Percentiles rank a stretch among this genome's conserved stretches.
These are phyloP conservation scores for Labia minor DNA, from an alignment of 2,888 invertebrate genomes.

Conservation along the genomic window DNA sequence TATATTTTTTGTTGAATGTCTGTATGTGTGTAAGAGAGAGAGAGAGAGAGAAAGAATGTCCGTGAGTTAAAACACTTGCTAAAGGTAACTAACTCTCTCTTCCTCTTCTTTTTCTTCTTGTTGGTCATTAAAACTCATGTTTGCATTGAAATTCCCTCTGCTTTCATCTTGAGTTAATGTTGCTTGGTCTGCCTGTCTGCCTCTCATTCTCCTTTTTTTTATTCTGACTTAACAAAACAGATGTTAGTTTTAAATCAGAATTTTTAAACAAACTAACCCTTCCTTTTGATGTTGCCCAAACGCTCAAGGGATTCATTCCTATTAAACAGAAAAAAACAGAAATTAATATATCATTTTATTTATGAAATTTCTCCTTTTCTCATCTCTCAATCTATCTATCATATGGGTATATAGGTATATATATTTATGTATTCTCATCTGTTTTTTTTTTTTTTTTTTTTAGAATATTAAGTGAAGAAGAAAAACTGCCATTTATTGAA, in stretches of 20 bases:
- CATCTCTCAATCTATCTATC: too few relatives aligned
- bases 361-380: too few relatives aligned
- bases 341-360: too few relatives aligned
- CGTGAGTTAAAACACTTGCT: not conserved
- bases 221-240: not conserved
- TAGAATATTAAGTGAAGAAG: conserved; percentile 46
- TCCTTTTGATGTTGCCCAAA: conserved; percentile 4
- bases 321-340: too few relatives aligned
- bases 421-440: not conserved
- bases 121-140: not conserved
- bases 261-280: conserved; percentile 8
- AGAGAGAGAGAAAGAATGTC: too few relatives aligned
- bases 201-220: too few relatives aligned
- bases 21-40: too few relatives aligned
- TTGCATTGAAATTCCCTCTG: not conserved
- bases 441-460: conserved; percentile 30
- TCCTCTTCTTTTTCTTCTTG: too few relatives aligned
- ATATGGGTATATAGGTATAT: not conserved
- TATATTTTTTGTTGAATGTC: too few relatives aligned
- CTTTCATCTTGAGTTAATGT: not conserved
- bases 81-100: too few relatives aligned
- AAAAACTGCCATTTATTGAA: conserved; percentile 49
- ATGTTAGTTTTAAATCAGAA: not conserved
- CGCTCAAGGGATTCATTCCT: too few relatives aligned
- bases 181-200: not conserved